Conservation (phyloP, 2,888 invertebrate species). For the Microchrysa polita region DNA sequence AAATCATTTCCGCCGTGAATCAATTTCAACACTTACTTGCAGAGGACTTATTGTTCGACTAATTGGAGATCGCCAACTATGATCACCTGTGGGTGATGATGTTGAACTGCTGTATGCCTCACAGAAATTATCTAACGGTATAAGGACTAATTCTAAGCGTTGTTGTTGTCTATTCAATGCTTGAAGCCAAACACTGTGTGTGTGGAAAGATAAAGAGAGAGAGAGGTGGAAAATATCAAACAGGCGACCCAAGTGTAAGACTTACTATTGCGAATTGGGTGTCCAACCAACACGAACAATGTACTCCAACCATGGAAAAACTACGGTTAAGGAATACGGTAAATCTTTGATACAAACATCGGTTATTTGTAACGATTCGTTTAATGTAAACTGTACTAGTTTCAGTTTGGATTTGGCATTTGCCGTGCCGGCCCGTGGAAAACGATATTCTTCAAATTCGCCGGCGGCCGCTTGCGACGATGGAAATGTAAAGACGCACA, state of each 20-base stretch:
- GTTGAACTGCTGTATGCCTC: constrained; percentile 65
- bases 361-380: constrained; percentile 71
- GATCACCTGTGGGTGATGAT: constrained; percentile 62
- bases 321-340: constrained; percentile 77
- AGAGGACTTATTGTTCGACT: constrained; percentile 60
- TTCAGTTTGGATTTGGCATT: constrained; percentile 92
- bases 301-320: constrained; percentile 96
- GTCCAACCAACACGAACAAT: constrained; percentile 96
- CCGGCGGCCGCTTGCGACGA: constrained; percentile 82
- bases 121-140: constrained; percentile 82
- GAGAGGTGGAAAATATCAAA: constrained; percentile 21
- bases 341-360: constrained; percentile 81
- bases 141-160: constrained; percentile 81
- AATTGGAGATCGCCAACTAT: constrained; percentile 63
- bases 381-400: constrained; percentile 80
- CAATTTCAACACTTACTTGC: constrained; percentile 57
- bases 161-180: constrained; percentile 89
- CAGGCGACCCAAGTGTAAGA: constrained; percentile 52
- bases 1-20: too few relatives aligned
- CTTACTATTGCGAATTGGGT: constrained; percentile 88
- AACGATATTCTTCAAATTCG: constrained; percentile 84
- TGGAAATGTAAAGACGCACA: constrained; percentile 90
- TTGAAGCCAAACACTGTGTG: constrained; percentile 91
- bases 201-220: too few relatives aligned
- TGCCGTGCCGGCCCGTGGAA: constrained; percentile 87